Evolutionary conservation across 1,140 invertebrate species (phyloP).

Genomic region (Solenopsis invicta): DNA sequence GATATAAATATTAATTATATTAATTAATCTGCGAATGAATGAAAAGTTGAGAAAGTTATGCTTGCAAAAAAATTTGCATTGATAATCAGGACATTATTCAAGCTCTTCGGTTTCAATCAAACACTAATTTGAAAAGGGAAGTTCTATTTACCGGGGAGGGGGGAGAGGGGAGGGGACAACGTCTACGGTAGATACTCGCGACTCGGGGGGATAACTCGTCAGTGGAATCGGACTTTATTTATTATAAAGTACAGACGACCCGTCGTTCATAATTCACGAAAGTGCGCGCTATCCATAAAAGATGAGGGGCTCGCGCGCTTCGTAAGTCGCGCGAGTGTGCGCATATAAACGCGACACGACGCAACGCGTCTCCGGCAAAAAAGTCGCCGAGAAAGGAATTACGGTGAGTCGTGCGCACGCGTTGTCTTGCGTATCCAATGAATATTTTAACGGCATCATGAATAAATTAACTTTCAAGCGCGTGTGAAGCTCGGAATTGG

Average conservation of each 20-base stretch:
- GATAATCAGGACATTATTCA: neutral
- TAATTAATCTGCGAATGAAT: too few relatives aligned
- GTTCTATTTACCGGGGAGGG: neutral
- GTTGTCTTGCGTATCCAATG: slow-evolving; percentile 66
- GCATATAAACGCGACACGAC: slow-evolving; percentile 53
- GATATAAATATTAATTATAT: neutral
- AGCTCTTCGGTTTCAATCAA: neutral
- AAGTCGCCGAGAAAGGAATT: slow-evolving; percentile 54
- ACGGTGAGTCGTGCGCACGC: slow-evolving; percentile 38
- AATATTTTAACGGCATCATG: slow-evolving; percentile 74
- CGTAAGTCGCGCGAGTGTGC: slow-evolving; percentile 52
- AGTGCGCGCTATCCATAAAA: slow-evolving; percentile 55
- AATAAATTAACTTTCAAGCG: slow-evolving; percentile 72
- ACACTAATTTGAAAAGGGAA: neutral
- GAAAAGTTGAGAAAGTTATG: neutral
- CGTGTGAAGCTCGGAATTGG: neutral
- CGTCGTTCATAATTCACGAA: slow-evolving; percentile 53
- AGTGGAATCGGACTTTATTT: slow-evolving; percentile 47
- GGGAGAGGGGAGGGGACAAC: neutral
- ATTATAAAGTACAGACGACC: slow-evolving; percentile 53
- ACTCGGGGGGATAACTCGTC: neutral
- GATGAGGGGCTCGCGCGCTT: slow-evolving; percentile 35
- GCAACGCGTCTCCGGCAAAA: slow-evolving; percentile 38
- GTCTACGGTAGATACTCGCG: neutral
- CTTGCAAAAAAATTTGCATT: neutral